Base-by-base conservation (phyloP, 2,797 vertebrate genomes). In the Labeo calbasu region DNA sequence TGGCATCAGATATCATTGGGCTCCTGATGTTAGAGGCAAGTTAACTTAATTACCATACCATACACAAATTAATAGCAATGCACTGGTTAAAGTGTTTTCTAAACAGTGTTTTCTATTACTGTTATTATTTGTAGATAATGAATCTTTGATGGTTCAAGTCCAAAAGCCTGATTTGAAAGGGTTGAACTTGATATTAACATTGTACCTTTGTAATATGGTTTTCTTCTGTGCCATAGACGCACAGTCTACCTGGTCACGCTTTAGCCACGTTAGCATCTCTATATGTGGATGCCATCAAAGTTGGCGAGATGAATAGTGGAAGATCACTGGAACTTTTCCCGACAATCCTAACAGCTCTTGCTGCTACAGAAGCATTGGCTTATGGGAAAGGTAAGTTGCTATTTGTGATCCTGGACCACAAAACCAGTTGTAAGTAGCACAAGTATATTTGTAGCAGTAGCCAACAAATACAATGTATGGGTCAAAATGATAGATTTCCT, bases 281-380 rank as follows among this genome's bases (percentile, higher is more conserved):
- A 3, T 99, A 96, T 92, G 93, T 98, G 86, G 96, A 96, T 19
- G 92, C 96, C 40, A 93, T 99, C 85, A 96, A 95, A 90, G 93
- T 91, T 0, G 96, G 97, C 68, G 95, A 90, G 88, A 94, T 98
- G 88, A 91, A 93, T 65, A 97, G 93, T 6, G 98, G 98, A 28
- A 98, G 97, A 69, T 97, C 98, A 53, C 90, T 99, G 94, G 98
- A 99, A 90, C 91, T 99, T n/a, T 94, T 99, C 68, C 97, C 98
- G 25, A 96, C 97, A 19, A 88, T 99, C 83, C 95, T 99, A 5
- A 97, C 96, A 2, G 96, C 96, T 0, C 89, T 99, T 70, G 93
- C 96, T 19, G 92, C 94, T 68, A 96, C 96, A 85, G 96, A 98
- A 83, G 90, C 88, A 8, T 81, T 99, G 86, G 90, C 93, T 3